Evolutionary conservation across 2,797 vertebrate genomes (phyloP).

Genomic region (Graptemys geographica): DNA sequence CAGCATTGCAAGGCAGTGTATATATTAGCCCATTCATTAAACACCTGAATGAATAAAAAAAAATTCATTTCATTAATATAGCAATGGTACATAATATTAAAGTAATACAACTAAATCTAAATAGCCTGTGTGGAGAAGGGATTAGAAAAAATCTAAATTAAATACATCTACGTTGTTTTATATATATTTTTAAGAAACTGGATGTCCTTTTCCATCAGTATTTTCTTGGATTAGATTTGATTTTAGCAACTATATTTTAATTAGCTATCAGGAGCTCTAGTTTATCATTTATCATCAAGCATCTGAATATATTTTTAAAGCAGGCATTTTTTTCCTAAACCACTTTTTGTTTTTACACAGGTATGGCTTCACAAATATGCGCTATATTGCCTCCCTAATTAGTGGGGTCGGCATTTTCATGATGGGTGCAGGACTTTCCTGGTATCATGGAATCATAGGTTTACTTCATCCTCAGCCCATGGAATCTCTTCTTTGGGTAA

Average conservation of each 20-base stretch:
- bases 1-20: constrained; percentile 43
- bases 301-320: constrained; percentile 26
- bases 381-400: constrained; percentile 97
- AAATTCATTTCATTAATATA: constrained; percentile 52
- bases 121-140: constrained; percentile 40
- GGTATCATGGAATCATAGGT: constrained; percentile 98
- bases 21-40: constrained; percentile 56
- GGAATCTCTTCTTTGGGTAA: constrained; percentile 96
- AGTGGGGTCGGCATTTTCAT: constrained; percentile 99
- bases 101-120: constrained; percentile 54
- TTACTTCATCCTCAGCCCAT: constrained; percentile 94
- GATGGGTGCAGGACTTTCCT: constrained; percentile 99
- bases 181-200: constrained; percentile 26
- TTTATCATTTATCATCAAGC: neutral
- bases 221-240: neutral
- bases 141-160: constrained; percentile 57
- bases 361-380: constrained; percentile 99
- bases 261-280: neutral
- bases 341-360: constrained; percentile 77
- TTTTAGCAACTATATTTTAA: constrained; percentile 42
- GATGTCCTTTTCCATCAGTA: neutral
- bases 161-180: neutral
- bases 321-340: constrained; percentile 7
- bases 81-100: constrained; percentile 44
- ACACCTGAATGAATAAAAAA: constrained; percentile 51